Evolutionary conservation across 2,888 invertebrate genomes (phyloP).

Genomic region (Oxycera nigricornis): DNA sequence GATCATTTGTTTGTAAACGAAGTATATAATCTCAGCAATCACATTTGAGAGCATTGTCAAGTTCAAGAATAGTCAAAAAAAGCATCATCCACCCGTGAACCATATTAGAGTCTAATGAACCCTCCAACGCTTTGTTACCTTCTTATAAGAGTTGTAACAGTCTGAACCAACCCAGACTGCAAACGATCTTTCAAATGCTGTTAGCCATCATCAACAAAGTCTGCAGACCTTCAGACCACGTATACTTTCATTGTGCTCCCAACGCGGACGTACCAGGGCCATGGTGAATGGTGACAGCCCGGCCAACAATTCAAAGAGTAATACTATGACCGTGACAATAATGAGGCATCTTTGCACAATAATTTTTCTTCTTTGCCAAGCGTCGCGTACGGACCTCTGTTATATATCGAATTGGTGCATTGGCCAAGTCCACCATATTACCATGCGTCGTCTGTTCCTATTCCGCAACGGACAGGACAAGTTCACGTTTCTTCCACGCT

Average conservation of each 20-base stretch:
- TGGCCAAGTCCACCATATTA: not conserved
- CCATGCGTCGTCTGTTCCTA: not conserved
- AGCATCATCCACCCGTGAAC: not conserved
- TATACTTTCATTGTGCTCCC: not conserved
- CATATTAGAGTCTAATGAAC: conserved; percentile 33
- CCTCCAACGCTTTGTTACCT: not conserved
- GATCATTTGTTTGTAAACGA: not conserved
- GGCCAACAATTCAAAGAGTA: conserved; percentile 37
- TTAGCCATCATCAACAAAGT: not conserved
- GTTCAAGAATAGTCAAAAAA: not conserved
- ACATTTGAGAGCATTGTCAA: not conserved
- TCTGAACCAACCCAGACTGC: not conserved
- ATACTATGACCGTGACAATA: conserved; percentile 35
- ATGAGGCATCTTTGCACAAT: conserved; percentile 35
- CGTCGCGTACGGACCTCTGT: not conserved
- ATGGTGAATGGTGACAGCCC: conserved; percentile 24
- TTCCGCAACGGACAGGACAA: conserved; percentile 24
- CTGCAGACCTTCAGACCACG: not conserved
- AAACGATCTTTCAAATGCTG: not conserved
- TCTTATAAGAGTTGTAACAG: conserved; percentile 5
- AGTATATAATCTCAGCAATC: not conserved
- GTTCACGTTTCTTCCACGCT: conserved; percentile 22
- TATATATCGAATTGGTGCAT: not conserved
- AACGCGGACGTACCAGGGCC: not conserved
- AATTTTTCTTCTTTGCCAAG: conserved; percentile 25